Base-by-base conservation (phyloP, 2,888 invertebrate genomes). In the Epirrita christyi region DNA sequence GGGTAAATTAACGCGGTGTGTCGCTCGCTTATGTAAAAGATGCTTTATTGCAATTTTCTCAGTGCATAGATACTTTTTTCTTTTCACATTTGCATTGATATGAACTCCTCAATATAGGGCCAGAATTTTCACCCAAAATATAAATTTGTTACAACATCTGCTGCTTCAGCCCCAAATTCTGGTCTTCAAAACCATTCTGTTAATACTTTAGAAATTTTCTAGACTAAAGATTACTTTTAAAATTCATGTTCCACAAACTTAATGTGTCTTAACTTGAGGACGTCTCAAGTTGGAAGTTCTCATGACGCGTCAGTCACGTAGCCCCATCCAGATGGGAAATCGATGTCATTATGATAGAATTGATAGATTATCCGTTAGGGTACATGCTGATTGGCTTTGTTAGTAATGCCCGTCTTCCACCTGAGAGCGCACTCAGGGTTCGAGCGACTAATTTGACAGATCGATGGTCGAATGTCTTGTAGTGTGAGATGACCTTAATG, bases 291-390 rank as follows among this genome's bases (percentile, higher is more conserved):
- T 76, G 72, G 72, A 73, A 71, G 74, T 49, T 63, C 63, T 72
- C 73, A 80, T 78, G 73, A 72, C 75, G 71, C 73, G 70, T 76
- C 76, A 64, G 78, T 81, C 84, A 81, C 83, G 80, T 77, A 76
- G 67, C 72, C 78, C 71, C 59, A 71, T 76, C 75, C 78, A 82
- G 83, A 87, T 88, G 85, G 83, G 83, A 87, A 88, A 88, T 89
- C 84, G 85, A 89, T 87, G 89, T 88, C 88, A 86, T 88, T 87
- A 89, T 89, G 90, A 90, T 86, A 88, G 90, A 88, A 89, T 87
- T 89, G 90, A 91, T 87, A 88, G 90, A 88, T 89, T 86, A 89
- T 89, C 85, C 76, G 76, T 81, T 78, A 81, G 83, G 80, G 80
- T 73, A 75, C 83, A 83, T 81, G 78, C 80, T 86, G 88, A 90